Evolutionary conservation across 1,140 invertebrate genomes (phyloP).

Genomic region (Papilio helenus): DNA sequence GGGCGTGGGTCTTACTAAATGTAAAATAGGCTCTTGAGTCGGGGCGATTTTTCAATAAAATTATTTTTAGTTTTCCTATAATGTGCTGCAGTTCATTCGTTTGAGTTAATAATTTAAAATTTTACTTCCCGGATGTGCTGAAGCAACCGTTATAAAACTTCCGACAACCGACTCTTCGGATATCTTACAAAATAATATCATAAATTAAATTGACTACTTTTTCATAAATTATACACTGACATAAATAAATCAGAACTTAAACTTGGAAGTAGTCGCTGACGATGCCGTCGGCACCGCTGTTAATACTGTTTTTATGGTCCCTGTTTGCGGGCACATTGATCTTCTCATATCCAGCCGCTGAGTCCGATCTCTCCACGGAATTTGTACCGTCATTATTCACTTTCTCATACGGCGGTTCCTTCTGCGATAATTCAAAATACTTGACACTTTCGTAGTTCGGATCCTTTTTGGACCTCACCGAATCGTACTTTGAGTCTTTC

Average conservation of each 20-base stretch:
- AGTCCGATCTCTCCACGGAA: constrained; percentile 74
- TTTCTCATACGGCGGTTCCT: constrained; percentile 82
- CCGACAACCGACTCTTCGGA: background rate
- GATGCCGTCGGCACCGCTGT: constrained; percentile 67
- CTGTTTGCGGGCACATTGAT: constrained; percentile 68
- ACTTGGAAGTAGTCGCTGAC: constrained; percentile 83
- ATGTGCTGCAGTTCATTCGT: background rate
- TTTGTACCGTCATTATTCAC: constrained; percentile 71
- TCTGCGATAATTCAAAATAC: constrained; percentile 80
- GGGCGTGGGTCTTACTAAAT: constrained; percentile 41
- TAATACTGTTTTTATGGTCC: constrained; percentile 76
- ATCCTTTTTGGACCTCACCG: constrained; percentile 77
- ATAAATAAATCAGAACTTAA: constrained; percentile 55
- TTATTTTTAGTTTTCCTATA: background rate
- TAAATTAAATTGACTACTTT: constrained; percentile 40
- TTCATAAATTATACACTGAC: constrained; percentile 41
- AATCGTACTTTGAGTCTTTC: constrained; percentile 79
- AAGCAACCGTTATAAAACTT: constrained; percentile 32
- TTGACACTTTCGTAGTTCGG: constrained; percentile 84
- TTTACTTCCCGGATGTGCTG: background rate
- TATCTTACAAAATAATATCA: constrained; percentile 49
- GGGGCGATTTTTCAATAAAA: constrained; percentile 17
- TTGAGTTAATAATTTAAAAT: no score
- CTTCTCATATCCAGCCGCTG: constrained; percentile 80
- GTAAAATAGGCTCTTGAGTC: background rate